Evolutionary conservation across 2,113 vertebrate species (phyloP).

Genomic region (Dicaeum eximium): DNA sequence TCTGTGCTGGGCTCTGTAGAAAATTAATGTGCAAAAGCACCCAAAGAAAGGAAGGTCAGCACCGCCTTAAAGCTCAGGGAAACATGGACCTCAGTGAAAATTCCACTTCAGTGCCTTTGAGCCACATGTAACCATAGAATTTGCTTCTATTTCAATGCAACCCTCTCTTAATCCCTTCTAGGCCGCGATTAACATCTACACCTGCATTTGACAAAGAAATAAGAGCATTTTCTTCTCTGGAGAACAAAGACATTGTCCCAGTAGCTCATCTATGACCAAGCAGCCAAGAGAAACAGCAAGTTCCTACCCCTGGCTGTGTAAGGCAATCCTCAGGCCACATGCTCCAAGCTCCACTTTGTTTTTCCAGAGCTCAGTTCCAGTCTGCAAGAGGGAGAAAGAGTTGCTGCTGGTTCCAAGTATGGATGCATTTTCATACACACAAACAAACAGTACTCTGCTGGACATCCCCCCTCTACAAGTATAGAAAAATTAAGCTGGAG

Average conservation of each 20-base stretch:
- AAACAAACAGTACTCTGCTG: background rate
- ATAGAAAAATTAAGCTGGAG: background rate
- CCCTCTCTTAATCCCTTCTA: background rate
- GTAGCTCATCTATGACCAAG: background rate
- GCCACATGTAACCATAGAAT: background rate
- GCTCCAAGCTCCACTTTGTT: slow-evolving; percentile 25
- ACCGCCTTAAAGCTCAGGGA: background rate
- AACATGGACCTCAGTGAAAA: background rate
- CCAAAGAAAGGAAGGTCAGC: background rate
- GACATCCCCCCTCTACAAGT: background rate
- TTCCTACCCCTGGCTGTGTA: slow-evolving; percentile 26
- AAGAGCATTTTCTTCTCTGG: background rate
- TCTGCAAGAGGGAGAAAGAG: background rate
- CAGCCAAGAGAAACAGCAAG: background rate
- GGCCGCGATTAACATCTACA: background rate
- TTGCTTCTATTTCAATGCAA: background rate
- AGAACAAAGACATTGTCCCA: background rate
- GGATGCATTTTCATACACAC: background rate
- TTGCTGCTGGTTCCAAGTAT: background rate
- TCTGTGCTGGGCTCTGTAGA: background rate
- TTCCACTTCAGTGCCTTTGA: background rate
- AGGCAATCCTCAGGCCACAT: slow-evolving; percentile 29
- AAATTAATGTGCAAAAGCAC: background rate
- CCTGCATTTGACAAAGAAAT: background rate
- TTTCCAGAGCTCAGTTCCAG: slow-evolving; percentile 26